Evolutionary conservation across 1,140 invertebrate genomes (phyloP).

Genomic region (Zaprionus taronus): DNA sequence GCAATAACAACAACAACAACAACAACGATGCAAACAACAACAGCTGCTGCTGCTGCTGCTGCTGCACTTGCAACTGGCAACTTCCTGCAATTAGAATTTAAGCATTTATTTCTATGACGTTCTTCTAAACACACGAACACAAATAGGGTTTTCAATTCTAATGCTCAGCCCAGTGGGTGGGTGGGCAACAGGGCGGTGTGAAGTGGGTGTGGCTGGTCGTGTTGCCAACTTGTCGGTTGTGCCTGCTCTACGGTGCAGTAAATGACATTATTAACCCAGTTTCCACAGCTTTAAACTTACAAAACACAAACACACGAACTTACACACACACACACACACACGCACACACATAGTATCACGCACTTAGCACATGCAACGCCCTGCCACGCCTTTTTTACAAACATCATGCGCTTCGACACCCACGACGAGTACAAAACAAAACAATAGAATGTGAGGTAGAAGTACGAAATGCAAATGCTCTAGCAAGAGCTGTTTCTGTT

Average conservation of each 20-base stretch:
- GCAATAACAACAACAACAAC: constrained; percentile 14
- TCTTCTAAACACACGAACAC: constrained; percentile 30
- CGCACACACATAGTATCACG: constrained; percentile 4
- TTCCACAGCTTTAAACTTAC: constrained; percentile 61
- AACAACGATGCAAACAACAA: background rate
- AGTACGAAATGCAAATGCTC: constrained; percentile 21
- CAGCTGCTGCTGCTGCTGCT: constrained; percentile 1
- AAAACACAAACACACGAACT: constrained; percentile 20
- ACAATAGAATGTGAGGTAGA: background rate
- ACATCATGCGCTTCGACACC: constrained; percentile 72
- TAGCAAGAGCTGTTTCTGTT: background rate
- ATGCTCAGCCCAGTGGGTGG: constrained; percentile 29
- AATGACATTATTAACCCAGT: constrained; percentile 82
- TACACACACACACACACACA: constrained; percentile 14
- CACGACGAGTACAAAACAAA: constrained; percentile 48
- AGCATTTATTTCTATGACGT: constrained; percentile 45
- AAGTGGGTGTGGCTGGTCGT: constrained; percentile 27
- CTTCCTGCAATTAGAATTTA: constrained; percentile 58
- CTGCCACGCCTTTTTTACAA: constrained; percentile 32
- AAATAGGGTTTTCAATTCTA: constrained; percentile 48
- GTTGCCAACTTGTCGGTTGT: constrained; percentile 47
- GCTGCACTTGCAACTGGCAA: constrained; percentile 29
- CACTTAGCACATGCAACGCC: background rate
- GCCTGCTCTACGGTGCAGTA: constrained; percentile 65
- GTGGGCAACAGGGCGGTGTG: background rate